phyloP scores from a whole-genome alignment of 2,797 vertebrate species.

The Phalanger gymnotis region DNA sequence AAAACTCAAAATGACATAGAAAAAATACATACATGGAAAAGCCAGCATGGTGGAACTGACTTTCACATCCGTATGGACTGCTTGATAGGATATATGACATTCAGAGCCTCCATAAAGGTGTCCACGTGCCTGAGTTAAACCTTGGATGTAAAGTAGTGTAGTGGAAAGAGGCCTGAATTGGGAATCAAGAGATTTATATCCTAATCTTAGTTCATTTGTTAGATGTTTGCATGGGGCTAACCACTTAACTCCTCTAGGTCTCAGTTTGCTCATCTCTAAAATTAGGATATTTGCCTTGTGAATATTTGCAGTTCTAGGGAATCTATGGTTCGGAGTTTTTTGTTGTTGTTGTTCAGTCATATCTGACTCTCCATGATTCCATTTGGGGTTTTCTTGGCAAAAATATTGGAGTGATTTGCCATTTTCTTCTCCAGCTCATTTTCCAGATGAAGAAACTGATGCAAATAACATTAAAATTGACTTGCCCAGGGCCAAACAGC shows the following conservation, averaged over 20 bases:
- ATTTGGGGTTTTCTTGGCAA: too few relatives aligned
- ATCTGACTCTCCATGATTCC: neutral
- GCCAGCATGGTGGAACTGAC: neutral
- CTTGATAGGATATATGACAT: conserved; percentile 15
- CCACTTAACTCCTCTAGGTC: neutral
- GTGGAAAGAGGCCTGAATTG: conserved; percentile 1
- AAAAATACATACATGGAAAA: neutral
- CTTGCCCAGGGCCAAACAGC: too few relatives aligned
- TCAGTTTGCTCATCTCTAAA: neutral
- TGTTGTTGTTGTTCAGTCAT: neutral
- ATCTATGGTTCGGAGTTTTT: neutral
- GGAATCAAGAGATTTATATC: neutral
- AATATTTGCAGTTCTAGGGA: neutral
- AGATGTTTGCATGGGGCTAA: neutral
- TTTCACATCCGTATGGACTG: neutral
- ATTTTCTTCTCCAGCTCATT: too few relatives aligned
- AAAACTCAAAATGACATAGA: neutral
- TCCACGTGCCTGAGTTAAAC: neutral
- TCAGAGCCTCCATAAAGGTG: neutral
- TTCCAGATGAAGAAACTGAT: too few relatives aligned
- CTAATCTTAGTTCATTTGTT: neutral
- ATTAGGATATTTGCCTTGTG: neutral
- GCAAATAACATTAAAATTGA: too few relatives aligned
- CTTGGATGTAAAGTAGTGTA: neutral
- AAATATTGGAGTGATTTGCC: too few relatives aligned